Evolutionary conservation across 2,888 invertebrate genomes (phyloP), one percentile per base, ranked within the genome.

Genomic region (Microplitis deprimator): DNA sequence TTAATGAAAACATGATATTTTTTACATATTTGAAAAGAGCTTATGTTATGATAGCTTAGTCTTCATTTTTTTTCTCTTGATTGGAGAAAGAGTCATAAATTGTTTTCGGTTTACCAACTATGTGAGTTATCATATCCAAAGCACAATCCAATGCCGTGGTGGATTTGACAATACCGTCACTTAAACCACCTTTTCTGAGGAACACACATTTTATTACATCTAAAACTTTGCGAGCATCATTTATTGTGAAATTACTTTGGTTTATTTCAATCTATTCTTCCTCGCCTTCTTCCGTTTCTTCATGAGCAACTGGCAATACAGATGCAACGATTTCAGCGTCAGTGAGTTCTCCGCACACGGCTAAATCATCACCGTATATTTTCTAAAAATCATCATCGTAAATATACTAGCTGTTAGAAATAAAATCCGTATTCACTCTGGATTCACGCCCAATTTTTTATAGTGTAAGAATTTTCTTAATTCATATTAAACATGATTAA

Each of bases 121-220:
- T 61, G 16, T 13, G 61, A 61, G 61, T 61, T 61, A 61, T 10
- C 10, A 61, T 20, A 64, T 64, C 64, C 20, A 64, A 64, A 78
- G 74, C 69, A 69, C 65, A 70, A 67, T 61, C 70, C 41, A 69
- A 75, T 75, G 73, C 73, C 76, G 71, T 68, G 41, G 41, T 68
- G 40, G 41, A 68, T 68, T 68, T 68, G 6, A 68, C 68, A 40
- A 68, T 8, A 68, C 39, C 40, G 40, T 68, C 68, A 41, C 7
- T 16, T 1, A 40, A 40, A 68, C 68, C 41, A 39, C 68, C 68
- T 13, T 68, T 68, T 68, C 40, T 68, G 17, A 68, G 41, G 17
- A 68, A 40, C 3, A 68, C 68, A 68, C 13, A 41, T 68, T 68
- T 68, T 16, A 68, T 68, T 16, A 68, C 10, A 68, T 68, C 13